Evolutionary conservation across 2,888 invertebrate genomes (phyloP).

Genomic region (Drosophila infuscata): DNA sequence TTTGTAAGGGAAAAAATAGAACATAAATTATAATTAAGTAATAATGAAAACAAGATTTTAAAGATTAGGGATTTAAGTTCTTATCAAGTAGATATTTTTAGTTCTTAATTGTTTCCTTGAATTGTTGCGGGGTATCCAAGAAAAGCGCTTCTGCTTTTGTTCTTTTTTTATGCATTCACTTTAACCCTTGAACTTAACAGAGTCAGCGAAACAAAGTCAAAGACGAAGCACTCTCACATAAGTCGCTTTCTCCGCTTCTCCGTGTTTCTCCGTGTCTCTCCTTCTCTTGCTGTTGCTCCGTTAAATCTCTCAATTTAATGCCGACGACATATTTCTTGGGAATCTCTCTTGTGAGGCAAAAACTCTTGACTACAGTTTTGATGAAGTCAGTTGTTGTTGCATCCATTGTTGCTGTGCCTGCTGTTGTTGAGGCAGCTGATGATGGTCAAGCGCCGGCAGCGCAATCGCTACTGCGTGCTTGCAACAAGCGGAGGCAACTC

Average conservation of each 20-base stretch:
- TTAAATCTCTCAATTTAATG: slow-evolving; percentile 21
- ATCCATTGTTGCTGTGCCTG: slow-evolving; percentile 23
- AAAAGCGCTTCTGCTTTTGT: neutral
- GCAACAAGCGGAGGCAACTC: slow-evolving; percentile 46
- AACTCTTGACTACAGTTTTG: slow-evolving; percentile 46
- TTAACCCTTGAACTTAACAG: slow-evolving; percentile 58
- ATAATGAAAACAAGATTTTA: neutral
- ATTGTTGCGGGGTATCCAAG: neutral
- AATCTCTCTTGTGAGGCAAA: slow-evolving; percentile 29
- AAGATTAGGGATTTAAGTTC: neutral
- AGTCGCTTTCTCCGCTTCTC: slow-evolving; percentile 46
- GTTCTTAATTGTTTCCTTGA: neutral
- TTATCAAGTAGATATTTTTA: neutral
- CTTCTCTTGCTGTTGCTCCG: slow-evolving; percentile 10
- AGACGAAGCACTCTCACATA: slow-evolving; percentile 8
- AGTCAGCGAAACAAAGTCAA: slow-evolving; percentile 23
- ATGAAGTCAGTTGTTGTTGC: slow-evolving; percentile 43
- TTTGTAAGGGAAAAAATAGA: neutral
- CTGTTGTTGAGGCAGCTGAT: slow-evolving; percentile 33
- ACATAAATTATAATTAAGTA: neutral
- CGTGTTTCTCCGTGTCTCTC: slow-evolving; percentile 27
- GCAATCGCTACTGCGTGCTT: slow-evolving; percentile 9
- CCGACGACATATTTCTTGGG: slow-evolving; percentile 52
- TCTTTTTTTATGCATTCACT: slow-evolving; percentile 18
- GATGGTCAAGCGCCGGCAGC: slow-evolving; percentile 47